Conservation (phyloP, 2,113 vertebrate genomes). For the Capra hircus region DNA sequence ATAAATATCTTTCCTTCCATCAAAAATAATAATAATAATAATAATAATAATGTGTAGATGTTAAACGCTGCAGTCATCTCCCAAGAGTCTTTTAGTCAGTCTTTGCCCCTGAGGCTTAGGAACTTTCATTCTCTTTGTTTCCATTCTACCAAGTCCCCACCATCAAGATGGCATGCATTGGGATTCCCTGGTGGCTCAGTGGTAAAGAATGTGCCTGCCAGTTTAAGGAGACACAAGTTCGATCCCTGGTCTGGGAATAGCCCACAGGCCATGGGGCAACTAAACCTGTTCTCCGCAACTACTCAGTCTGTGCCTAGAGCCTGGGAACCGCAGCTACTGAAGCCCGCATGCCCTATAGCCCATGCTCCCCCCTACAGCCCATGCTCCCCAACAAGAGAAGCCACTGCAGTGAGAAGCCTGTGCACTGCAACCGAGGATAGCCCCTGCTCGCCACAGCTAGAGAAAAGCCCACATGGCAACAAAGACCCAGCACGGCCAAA, state of each 20-base stretch:
- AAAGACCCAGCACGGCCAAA: background rate
- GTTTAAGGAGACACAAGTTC: background rate
- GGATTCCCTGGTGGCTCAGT: background rate
- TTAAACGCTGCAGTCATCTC: constrained; percentile 21
- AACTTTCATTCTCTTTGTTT: background rate
- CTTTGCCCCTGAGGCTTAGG: background rate
- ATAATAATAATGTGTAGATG: background rate
- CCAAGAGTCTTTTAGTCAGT: background rate
- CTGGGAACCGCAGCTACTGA: background rate
- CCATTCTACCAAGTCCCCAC: background rate
- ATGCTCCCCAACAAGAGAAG: background rate
- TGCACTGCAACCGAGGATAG: background rate
- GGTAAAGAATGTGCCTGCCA: background rate
- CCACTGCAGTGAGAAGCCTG: background rate
- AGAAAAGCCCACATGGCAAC: background rate
- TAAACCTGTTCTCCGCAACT: background rate
- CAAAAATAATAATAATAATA: background rate
- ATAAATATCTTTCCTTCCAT: constrained; percentile 48
- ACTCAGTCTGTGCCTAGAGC: background rate
- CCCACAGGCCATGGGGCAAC: background rate
- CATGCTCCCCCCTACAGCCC: background rate
- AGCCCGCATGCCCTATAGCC: background rate
- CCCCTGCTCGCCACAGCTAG: background rate
- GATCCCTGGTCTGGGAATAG: background rate
- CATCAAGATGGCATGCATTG: background rate